These are phyloP conservation scores for Pollenia angustigena DNA, from an alignment of 2,888 invertebrate genomes.

Conservation along the genomic window DNA sequence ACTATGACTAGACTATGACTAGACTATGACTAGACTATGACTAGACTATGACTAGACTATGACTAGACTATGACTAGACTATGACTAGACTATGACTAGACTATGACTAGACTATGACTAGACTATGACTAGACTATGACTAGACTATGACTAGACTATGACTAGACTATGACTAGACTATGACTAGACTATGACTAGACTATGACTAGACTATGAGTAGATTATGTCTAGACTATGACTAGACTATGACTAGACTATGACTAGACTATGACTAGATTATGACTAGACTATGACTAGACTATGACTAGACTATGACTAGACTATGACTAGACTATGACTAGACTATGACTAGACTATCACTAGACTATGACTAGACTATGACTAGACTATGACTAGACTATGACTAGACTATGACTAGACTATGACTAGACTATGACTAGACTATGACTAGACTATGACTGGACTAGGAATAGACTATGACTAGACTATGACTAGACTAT, in stretches of 20 bases:
- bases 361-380: background rate
- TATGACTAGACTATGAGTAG: conserved; percentile 8
- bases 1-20: conserved; percentile 11
- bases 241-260: conserved; percentile 8
- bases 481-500: background rate
- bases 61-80: background rate
- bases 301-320: conserved; percentile 11
- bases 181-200: conserved; percentile 19
- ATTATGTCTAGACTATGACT: conserved; percentile 2
- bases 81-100: background rate
- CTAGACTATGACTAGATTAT: conserved; percentile 11
- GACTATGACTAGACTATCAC: conserved; percentile 7
- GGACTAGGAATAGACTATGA: no score
- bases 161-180: background rate
- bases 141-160: background rate
- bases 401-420: conserved; percentile 5
- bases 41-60: background rate
- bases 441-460: conserved; percentile 1
- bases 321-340: conserved; percentile 1
- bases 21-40: background rate
- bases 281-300: conserved; percentile 4
- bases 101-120: background rate
- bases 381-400: conserved; percentile 11
- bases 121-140: background rate
- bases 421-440: background rate